These are phyloP conservation scores for Hycleus cichorii DNA, from an alignment of 1,140 invertebrate species.

Conservation along the genomic window DNA sequence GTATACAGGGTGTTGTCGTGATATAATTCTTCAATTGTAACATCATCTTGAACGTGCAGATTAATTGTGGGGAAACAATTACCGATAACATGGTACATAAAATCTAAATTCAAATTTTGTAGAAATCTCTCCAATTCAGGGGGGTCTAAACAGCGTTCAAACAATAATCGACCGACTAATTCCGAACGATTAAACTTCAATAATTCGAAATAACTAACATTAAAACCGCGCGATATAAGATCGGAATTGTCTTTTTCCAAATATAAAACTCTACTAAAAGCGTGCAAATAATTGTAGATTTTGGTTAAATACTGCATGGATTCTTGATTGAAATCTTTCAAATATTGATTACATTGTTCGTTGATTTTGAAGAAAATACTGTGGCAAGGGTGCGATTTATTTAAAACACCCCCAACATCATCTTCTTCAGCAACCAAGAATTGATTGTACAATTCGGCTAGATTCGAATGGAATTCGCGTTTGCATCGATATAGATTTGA, in stretches of 20 bases:
- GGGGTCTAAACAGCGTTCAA: constrained; percentile 47
- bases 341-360: constrained; percentile 7
- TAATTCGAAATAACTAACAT: constrained; percentile 35
- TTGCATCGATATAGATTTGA: constrained; percentile 16
- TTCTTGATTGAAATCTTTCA: constrained; percentile 1
- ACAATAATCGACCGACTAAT: constrained; percentile 50
- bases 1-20: constrained; percentile 29
- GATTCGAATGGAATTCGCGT: constrained; percentile 21
- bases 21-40: constrained; percentile 21
- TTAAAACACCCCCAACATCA: constrained; percentile 24
- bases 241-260: constrained; percentile 40
- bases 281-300: constrained; percentile 42
- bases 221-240: constrained; percentile 39
- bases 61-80: constrained; percentile 49
- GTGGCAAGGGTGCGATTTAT: constrained; percentile 29
- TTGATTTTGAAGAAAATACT: constrained; percentile 27
- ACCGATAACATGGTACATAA: constrained; percentile 49
- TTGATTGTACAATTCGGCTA: constrained; percentile 21
- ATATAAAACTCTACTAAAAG: constrained; percentile 40
- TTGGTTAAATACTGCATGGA: constrained; percentile 40
- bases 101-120: constrained; percentile 48
- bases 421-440: constrained; percentile 16
- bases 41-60: constrained; percentile 25
- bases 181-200: constrained; percentile 40
- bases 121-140: constrained; percentile 49